Evolutionary conservation across 1,140 invertebrate genomes (phyloP).

Genomic region (Apis florea): DNA sequence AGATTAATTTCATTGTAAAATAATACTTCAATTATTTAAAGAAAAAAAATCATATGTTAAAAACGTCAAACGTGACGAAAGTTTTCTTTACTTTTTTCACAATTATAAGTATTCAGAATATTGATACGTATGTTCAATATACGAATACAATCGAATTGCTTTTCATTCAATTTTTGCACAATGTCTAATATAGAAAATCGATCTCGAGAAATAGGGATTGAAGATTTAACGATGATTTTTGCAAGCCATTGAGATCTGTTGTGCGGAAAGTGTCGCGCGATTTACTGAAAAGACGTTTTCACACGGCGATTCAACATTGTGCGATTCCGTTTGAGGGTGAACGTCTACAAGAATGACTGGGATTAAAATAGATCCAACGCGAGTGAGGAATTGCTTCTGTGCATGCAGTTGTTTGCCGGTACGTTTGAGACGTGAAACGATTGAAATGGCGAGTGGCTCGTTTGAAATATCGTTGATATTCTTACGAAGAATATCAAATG

Average conservation of each 20-base stretch:
- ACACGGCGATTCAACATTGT: neutral
- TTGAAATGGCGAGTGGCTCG: slow-evolving; percentile 3
- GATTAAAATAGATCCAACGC: slow-evolving; percentile 20
- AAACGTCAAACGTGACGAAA: no score
- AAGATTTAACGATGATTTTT: neutral
- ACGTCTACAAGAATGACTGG: slow-evolving; percentile 8
- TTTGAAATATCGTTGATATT: neutral
- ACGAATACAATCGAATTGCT: neutral
- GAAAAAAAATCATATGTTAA: no score
- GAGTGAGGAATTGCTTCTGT: slow-evolving; percentile 13
- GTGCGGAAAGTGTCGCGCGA: neutral
- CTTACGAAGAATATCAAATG: neutral
- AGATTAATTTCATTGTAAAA: no score
- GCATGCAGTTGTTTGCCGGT: neutral
- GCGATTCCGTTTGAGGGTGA: slow-evolving; percentile 4
- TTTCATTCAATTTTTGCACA: neutral
- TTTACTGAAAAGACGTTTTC: slow-evolving; percentile 6
- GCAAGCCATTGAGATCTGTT: neutral
- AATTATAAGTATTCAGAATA: no score
- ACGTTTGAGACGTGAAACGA: neutral
- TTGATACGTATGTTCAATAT: neutral
- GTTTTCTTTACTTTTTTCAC: no score
- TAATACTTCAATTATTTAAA: no score
- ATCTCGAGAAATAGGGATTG: neutral
- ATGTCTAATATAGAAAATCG: neutral